A percentile compares a stretch with the other conserved stretches of the same genome.
Evolutionary conservation across 2,888 invertebrate species (phyloP).

Genomic region (Chrysotoxum bicinctum): DNA sequence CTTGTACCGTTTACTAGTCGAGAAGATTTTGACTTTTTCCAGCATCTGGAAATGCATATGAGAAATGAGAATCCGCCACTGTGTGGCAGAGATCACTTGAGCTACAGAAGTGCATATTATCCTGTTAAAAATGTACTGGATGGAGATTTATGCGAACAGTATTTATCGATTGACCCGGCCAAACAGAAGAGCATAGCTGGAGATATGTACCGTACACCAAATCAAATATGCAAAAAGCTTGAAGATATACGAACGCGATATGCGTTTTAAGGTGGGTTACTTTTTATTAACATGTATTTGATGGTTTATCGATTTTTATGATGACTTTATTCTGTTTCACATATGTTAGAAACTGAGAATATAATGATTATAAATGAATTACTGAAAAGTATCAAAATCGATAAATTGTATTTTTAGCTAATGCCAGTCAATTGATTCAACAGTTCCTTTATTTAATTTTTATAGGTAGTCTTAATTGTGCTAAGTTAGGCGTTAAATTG

Average conservation of each 20-base stretch:
- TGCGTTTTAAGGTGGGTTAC: constrained; percentile 89
- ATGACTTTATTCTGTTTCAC: too few species aligned
- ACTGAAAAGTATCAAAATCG: constrained; percentile 18
- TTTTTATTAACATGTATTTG: background rate
- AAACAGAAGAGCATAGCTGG: constrained; percentile 98
- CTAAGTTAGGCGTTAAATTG: too few species aligned
- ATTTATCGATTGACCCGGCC: constrained; percentile 94
- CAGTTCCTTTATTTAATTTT: constrained; percentile 1
- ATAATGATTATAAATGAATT: constrained; percentile 68
- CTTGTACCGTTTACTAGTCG: constrained; percentile 96
- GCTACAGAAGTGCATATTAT: constrained; percentile 98
- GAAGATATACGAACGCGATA: constrained; percentile 99
- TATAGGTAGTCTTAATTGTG: constrained; percentile 2
- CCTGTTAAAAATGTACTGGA: constrained; percentile 97
- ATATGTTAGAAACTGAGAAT: constrained; percentile 74
- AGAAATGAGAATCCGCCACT: constrained; percentile 97
- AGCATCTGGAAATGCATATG: constrained; percentile 99
- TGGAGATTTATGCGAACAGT: constrained; percentile 99
- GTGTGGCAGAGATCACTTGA: constrained; percentile 98
- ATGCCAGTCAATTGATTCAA: background rate
- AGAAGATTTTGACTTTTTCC: constrained; percentile 99
- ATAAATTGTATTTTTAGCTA: background rate
- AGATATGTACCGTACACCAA: constrained; percentile 96
- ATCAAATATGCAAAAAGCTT: constrained; percentile 98
- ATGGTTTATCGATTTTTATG: too few species aligned